phyloP scores from a whole-genome alignment of 2,888 invertebrate species.

The Lottia scabra region DNA sequence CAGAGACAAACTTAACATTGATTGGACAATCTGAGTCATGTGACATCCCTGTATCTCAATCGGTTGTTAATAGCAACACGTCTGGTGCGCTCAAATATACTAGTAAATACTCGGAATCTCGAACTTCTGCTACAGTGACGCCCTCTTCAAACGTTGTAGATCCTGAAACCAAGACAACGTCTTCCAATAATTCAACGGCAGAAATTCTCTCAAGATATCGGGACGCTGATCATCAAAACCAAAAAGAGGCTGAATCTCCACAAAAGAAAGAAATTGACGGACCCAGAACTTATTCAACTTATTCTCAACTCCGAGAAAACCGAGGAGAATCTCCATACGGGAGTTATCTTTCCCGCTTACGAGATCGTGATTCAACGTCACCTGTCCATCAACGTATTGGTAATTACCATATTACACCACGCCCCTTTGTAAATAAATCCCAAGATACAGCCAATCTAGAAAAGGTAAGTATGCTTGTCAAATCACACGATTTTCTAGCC shows the following conservation, averaged over 20 bases:
- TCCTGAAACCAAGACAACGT: conserved; percentile 34
- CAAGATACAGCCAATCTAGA: conserved; percentile 42
- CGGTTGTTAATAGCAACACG: conserved; percentile 1
- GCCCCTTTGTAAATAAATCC: conserved; percentile 5
- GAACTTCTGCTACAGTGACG: conserved; percentile 16
- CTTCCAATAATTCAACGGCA: conserved; percentile 32
- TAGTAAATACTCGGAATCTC: conserved; percentile 37
- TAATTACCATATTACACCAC: background rate
- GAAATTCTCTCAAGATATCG: conserved; percentile 3
- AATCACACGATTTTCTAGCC: no score
- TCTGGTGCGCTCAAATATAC: conserved; percentile 14
- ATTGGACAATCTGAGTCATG: conserved; percentile 57
- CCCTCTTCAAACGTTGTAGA: conserved; percentile 27
- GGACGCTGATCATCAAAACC: background rate
- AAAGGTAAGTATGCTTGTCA: conserved; percentile 37
- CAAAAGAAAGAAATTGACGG: conserved; percentile 1
- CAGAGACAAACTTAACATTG: conserved; percentile 63
- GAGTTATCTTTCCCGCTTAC: conserved; percentile 4
- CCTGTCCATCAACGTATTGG: background rate
- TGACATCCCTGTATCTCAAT: conserved; percentile 14
- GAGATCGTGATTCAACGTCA: background rate
- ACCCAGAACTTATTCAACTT: background rate
- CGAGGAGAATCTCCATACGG: conserved; percentile 5
- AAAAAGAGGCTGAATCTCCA: background rate
- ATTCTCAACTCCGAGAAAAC: background rate